phyloP scores from a whole-genome alignment of 2,113 vertebrate species.

The zebrafish (Danio rerio) region GRCz12tu NC_133199.1:2265501-2266000 shows the following conservation, averaged over 20 bases:
- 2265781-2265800: background rate
- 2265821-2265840: background rate
- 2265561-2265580: too few relatives aligned
- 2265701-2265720: too few relatives aligned
- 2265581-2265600: too few relatives aligned
- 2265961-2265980: slow-evolving; percentile 29
- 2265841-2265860: slow-evolving; percentile 7
- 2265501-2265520: too few relatives aligned
- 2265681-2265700: too few relatives aligned
- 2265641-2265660: too few relatives aligned
- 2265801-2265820: background rate
- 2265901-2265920: slow-evolving; percentile 52
- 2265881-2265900: slow-evolving; percentile 35
- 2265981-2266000: slow-evolving; percentile 36
- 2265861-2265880: background rate
- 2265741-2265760: background rate
- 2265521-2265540: too few relatives aligned
- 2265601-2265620: too few relatives aligned
- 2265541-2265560: too few relatives aligned
- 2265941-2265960: slow-evolving; percentile 54
- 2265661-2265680: too few relatives aligned
- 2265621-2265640: too few relatives aligned
- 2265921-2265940: slow-evolving; percentile 53
- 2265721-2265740: background rate
- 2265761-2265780: background rate